Percentiles rank a stretch among this genome's conserved stretches.
Evolutionary conservation across 2,113 vertebrate species (phyloP).

Genomic region (Etheostoma spectabile): DNA sequence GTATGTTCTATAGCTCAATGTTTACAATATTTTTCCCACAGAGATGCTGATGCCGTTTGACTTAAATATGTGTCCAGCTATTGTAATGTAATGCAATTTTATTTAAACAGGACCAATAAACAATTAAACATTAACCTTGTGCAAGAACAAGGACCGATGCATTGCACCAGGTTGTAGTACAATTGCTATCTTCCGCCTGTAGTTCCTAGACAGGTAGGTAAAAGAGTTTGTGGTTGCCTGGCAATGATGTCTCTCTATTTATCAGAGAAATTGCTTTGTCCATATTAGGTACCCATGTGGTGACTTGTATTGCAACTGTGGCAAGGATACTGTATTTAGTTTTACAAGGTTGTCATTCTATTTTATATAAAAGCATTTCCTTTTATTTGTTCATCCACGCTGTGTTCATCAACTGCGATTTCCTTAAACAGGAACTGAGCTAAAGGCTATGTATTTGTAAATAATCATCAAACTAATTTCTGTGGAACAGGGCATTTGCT

Average conservation of each 20-base stretch:
- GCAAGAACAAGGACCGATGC: too few species aligned
- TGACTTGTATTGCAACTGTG: background rate
- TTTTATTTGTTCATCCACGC: constrained; percentile 6
- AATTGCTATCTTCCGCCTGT: too few species aligned
- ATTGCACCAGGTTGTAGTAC: too few species aligned
- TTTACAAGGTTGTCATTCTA: background rate
- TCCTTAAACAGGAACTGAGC: constrained; percentile 11
- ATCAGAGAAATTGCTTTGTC: background rate
- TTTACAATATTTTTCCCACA: background rate
- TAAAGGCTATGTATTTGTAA: constrained; percentile 28
- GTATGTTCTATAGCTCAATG: background rate
- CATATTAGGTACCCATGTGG: background rate
- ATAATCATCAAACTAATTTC: constrained; percentile 43
- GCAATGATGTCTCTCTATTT: background rate
- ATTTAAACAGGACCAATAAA: too few species aligned
- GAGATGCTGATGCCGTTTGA: background rate
- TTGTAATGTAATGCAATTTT: too few species aligned
- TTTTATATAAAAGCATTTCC: background rate
- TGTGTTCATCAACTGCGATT: background rate
- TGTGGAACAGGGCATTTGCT: constrained; percentile 3
- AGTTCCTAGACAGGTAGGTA: too few species aligned
- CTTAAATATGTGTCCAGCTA: background rate
- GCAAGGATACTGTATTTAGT: background rate
- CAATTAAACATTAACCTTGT: too few species aligned
- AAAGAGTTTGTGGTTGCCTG: background rate